Conservation (phyloP, 2,797 vertebrate genomes). For the Catharus ustulatus region DNA sequence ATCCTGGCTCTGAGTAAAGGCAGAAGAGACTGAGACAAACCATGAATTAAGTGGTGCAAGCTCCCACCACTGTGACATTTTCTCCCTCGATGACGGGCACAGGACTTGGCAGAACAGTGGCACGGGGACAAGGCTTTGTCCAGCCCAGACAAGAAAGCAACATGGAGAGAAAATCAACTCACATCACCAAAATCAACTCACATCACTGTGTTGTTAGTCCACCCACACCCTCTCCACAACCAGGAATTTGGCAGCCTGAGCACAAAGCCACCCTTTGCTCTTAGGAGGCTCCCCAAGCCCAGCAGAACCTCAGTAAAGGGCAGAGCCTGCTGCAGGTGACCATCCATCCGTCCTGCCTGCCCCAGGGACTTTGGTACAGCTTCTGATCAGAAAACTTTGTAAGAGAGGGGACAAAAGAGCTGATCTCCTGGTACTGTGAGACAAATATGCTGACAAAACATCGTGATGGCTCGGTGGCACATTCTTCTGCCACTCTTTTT, state of each 20-base stretch:
- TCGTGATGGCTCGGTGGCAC: background rate
- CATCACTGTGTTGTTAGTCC: accelerated
- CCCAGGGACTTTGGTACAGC: background rate
- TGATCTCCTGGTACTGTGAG: background rate
- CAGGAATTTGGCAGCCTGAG: background rate
- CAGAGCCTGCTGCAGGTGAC: background rate
- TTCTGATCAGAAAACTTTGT: background rate
- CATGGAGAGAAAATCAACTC: background rate
- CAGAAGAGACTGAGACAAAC: too few relatives aligned
- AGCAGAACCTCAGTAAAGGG: background rate
- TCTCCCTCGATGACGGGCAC: background rate
- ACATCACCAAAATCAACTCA: background rate
- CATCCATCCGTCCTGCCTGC: too few relatives aligned
- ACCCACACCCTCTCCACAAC: accelerated
- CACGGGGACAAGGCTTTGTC: background rate
- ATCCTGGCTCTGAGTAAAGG: too few relatives aligned
- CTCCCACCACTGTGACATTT: too few relatives aligned
- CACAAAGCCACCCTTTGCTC: background rate
- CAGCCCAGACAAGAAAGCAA: background rate
- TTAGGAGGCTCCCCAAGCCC: background rate
- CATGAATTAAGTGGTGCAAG: too few relatives aligned
- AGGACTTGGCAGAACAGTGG: accelerated
- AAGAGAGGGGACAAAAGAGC: background rate
- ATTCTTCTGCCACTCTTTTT: background rate
- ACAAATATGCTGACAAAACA: background rate